Percentiles rank a stretch among this genome's conserved stretches.
These are phyloP conservation scores for Monochamus saltuarius DNA, from an alignment of 1,140 invertebrate genomes.

Conservation along the genomic window DNA sequence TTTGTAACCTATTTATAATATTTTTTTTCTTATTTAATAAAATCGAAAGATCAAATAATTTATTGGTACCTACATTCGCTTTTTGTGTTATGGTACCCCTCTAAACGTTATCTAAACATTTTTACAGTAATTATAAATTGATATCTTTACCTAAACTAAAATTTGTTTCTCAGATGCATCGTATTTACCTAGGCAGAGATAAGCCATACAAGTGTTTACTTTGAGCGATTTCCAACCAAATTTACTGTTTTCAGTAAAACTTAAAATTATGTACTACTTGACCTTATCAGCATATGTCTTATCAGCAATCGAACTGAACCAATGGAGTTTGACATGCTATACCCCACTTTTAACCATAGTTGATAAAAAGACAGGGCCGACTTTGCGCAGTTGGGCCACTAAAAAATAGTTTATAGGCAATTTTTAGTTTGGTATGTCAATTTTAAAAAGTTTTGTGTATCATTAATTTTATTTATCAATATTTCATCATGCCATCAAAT, in stretches of 20 bases:
- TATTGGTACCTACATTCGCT: not conserved
- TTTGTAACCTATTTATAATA: too few relatives aligned
- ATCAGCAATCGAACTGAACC: conserved; percentile 43
- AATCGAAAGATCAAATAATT: too few relatives aligned
- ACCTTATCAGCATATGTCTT: conserved; percentile 26
- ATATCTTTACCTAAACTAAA: too few relatives aligned
- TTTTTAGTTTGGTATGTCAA: too few relatives aligned
- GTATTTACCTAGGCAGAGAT: not conserved
- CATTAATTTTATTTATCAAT: too few relatives aligned
- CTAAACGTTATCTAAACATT: too few relatives aligned
- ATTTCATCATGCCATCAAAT: too few relatives aligned
- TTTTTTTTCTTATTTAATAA: too few relatives aligned
- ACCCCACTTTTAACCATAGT: conserved; percentile 32
- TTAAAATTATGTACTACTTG: conserved; percentile 1
- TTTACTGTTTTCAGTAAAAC: conserved; percentile 7
- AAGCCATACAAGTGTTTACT: not conserved
- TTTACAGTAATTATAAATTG: too few relatives aligned
- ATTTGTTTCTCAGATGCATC: not conserved
- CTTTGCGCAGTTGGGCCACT: not conserved
- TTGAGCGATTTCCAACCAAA: not conserved
- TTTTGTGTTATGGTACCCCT: not conserved
- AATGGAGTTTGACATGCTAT: conserved; percentile 41
- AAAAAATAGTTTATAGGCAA: too few relatives aligned
- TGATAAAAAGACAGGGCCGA: conserved; percentile 15
- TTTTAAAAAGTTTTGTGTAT: too few relatives aligned